Base-by-base conservation (phyloP, 2,888 invertebrate species). In the Ethmia dodecea region DNA sequence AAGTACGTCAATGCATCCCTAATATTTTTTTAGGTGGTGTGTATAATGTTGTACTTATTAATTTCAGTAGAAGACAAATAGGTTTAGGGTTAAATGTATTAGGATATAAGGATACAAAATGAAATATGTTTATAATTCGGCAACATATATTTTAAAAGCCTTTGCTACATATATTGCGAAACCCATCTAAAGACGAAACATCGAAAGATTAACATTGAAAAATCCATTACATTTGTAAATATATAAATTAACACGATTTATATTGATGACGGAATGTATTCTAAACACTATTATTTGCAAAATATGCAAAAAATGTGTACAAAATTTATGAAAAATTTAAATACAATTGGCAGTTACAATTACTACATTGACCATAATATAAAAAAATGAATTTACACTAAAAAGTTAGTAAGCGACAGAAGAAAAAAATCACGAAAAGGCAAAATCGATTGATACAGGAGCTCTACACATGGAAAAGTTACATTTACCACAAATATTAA, bases 111-210 rank as follows among this genome's bases (percentile, higher is more conserved):
- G 12, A 6, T 10, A 12, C 11, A 28, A 26, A 32, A 39, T 37
- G 45, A 46, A 47, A 38, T 20, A 33, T 11, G 9, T 4, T 42
- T 40, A 47, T 44, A 55, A 48, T 47, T 38, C 52, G 47, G 49
- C 47, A 53, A 50, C 45, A 40, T 57, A 52, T 54, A 56, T 52
- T 40, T 50, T 49, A 49, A 48, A 59, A 55, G 55, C 55, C 45
- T n/a, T n/a, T n/a, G 41, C 52, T 49, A 58, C 47, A 49, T 43
- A n/a, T n/a, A 42, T 49, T 51, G 52, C 50, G 51, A 55, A 51
- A 55, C 45, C 49, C 47, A 47, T 49, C 47, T 51, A 55, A 38
- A 33, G 42, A 37, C 28, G 39, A 38, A 41, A 48, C 40, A 43
- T 35, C 29, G 33, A 31, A 38, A 40, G 30, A n/a, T 36, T 22